phyloP scores from a whole-genome alignment of 2,888 invertebrate species.

The Therioaphis trifolii region DNA sequence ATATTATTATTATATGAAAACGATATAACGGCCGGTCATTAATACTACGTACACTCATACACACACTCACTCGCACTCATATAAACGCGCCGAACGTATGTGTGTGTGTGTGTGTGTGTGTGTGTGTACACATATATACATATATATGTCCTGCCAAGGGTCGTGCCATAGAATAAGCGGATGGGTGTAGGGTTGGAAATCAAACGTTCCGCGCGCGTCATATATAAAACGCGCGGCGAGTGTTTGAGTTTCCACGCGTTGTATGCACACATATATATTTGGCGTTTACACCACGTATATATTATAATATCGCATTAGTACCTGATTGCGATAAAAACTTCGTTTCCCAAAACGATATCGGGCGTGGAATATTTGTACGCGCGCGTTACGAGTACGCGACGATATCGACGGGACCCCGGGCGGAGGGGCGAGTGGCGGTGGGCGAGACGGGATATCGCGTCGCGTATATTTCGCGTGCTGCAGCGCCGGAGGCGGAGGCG shows the following conservation, averaged over 20 bases:
- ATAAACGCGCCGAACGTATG: background rate
- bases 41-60: constrained; percentile 1
- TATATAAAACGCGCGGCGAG: background rate
- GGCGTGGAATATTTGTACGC: background rate
- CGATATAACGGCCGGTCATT: constrained; percentile 10
- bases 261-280: background rate
- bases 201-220: constrained; percentile 14
- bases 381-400: background rate
- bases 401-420: background rate
- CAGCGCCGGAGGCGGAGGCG: background rate
- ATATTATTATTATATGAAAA: constrained; percentile 13
- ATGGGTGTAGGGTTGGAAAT: constrained; percentile 15
- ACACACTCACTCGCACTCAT: background rate
- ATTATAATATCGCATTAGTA: constrained; percentile 24
- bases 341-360: background rate
- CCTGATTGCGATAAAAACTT: constrained; percentile 48
- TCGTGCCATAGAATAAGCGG: too few species aligned
- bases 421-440: background rate
- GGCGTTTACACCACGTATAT: background rate
- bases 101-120: too few species aligned
- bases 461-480: background rate
- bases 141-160: background rate
- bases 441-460: background rate
- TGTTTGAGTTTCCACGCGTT: constrained; percentile 6
- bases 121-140: too few species aligned